phyloP scores from a whole-genome alignment of 2,888 invertebrate species.

The Standfussiana lucernea region DNA sequence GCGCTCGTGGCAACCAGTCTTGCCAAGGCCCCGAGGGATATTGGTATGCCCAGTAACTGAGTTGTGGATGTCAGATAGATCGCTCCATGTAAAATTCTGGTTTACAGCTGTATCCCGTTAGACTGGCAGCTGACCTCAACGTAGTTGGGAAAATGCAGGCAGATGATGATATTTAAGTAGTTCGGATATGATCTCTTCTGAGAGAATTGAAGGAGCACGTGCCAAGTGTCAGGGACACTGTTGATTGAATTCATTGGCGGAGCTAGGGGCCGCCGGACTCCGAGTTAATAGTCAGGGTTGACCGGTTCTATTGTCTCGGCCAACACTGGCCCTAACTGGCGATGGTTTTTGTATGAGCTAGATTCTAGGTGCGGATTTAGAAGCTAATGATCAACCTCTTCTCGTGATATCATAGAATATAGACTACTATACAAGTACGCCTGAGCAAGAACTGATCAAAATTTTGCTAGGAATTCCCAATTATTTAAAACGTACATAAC shows the following conservation, averaged over 20 bases:
- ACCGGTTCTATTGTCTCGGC: slow-evolving; percentile 1
- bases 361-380: not conserved
- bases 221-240: slow-evolving; percentile 15
- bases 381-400: not conserved
- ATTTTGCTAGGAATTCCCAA: not conserved
- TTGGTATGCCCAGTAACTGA: not conserved
- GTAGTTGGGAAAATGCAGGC: no score
- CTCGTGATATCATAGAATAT: not conserved
- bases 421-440: not conserved
- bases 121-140: not conserved
- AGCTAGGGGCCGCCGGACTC: slow-evolving; percentile 1
- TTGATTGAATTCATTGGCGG: slow-evolving; percentile 31
- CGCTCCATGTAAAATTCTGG: not conserved
- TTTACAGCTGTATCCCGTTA: not conserved
- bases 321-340: not conserved
- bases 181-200: not conserved
- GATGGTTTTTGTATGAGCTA: not conserved
- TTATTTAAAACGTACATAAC: not conserved
- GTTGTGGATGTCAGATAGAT: not conserved
- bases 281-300: slow-evolving; percentile 11
- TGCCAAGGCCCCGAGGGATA: not conserved
- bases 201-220: slow-evolving; percentile 9
- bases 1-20: not conserved
- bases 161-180: not conserved
- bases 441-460: not conserved